These are phyloP conservation scores for Trichogramma evanescens DNA, from an alignment of 2,888 invertebrate genomes.

Conservation along the genomic window DNA sequence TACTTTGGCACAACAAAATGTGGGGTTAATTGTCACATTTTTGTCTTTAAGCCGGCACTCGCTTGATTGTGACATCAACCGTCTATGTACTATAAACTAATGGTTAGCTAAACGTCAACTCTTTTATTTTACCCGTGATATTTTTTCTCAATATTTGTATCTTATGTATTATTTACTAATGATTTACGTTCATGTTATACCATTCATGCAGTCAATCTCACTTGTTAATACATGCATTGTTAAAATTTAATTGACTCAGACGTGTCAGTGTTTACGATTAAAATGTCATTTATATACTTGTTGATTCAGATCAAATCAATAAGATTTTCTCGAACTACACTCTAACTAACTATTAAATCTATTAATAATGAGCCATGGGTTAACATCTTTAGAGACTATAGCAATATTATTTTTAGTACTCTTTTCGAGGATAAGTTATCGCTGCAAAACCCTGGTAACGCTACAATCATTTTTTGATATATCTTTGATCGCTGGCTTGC, in stretches of 20 bases:
- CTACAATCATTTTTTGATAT: slow-evolving; percentile 2
- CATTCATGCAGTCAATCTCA: slow-evolving; percentile 20
- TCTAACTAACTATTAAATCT: background rate
- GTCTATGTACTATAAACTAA: slow-evolving; percentile 7
- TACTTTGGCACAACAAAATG: slow-evolving; percentile 43
- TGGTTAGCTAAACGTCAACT: slow-evolving; percentile 23
- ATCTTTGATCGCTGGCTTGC: background rate
- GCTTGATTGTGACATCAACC: slow-evolving; percentile 31
- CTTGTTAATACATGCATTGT: slow-evolving; percentile 33
- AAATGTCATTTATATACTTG: slow-evolving; percentile 14
- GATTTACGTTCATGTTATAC: slow-evolving; percentile 12
- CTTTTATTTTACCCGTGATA: background rate
- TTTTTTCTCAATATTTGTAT: no score
- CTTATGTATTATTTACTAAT: slow-evolving; percentile 4
- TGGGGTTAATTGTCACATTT: slow-evolving; percentile 8
- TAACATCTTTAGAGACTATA: slow-evolving; percentile 20
- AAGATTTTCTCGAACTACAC: slow-evolving; percentile 19
- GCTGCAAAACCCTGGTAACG: slow-evolving; percentile 8
- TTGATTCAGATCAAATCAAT: slow-evolving; percentile 19
- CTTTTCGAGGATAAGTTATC: slow-evolving; percentile 12
- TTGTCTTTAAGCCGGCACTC: slow-evolving; percentile 40
- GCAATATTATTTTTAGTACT: slow-evolving; percentile 19
- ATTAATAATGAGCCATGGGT: slow-evolving; percentile 16
- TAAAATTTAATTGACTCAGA: slow-evolving; percentile 46
- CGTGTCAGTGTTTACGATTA: slow-evolving; percentile 23